Base-by-base conservation (phyloP, 92 coral and sea anemone genomes). In the Actinostola sp. region DNA sequence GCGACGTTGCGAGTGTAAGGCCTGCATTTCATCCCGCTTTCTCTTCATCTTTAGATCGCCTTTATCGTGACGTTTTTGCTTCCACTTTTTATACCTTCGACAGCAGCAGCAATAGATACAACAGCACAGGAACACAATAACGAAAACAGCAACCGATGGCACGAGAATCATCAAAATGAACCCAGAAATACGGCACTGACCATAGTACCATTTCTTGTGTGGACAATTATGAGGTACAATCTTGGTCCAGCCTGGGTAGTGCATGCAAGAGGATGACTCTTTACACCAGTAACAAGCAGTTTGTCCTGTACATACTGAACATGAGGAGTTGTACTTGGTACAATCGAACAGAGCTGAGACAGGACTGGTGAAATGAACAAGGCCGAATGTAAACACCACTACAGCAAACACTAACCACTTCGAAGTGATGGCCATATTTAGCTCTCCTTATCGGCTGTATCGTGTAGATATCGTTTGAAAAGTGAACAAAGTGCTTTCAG, bases 41-140 rank as follows among this genome's bases (percentile, higher is more conserved):
- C 88, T 82, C 83, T 88, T 92, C 58, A 95, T 12, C 83, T 95
- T 95, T 41, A 75, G 39, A 28, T 95, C 99, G 46, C 92, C 89
- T 69, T 95, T 95, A 29, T 92, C 97, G 58, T 85, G 84, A 55
- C 93, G 89, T 44, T 92, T 89, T 70, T 86, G 77, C 71, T 59
- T 84, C 81, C 88, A 86, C 34, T 84, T 79, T 15, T 81, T 81
- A 67, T 80, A 87, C 11, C 89, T 88, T 1, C 98, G 97, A 82
- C 99, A 95, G 66, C 99, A 95, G 67, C 97, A 95, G 67, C 99
- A 95, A 78, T 95, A 95, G 57, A 95, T 75, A 44, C 95, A 92
- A 73, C 97, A 92, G 15, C 99, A 90, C 21, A 92, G 51, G 53
- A 92, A 85, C n/a, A 92, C 21, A 79, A 95, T 77, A 61, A 86